These are phyloP conservation scores for Helicoverpa assulta DNA, from an alignment of 2,888 invertebrate genomes.

Conservation along the genomic window DNA sequence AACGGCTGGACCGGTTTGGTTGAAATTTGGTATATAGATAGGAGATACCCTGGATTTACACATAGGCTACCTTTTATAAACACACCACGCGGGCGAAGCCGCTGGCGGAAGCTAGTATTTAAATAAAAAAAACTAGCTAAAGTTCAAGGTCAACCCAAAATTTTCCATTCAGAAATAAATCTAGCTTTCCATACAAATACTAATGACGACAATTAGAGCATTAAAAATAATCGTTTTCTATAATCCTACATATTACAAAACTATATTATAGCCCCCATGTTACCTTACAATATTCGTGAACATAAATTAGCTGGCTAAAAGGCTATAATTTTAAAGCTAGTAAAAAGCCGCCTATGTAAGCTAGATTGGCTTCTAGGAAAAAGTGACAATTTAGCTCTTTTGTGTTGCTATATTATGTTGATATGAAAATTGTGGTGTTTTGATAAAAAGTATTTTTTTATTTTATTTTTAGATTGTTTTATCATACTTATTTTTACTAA, in stretches of 20 bases:
- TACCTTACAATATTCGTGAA: slow-evolving; percentile 32
- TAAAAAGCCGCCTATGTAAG: slow-evolving; percentile 20
- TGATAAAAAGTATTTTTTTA: too few species aligned
- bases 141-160: too few species aligned
- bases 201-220: slow-evolving; percentile 18
- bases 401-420: background rate
- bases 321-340: slow-evolving; percentile 39
- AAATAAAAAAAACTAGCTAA: too few species aligned
- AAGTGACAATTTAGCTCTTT: slow-evolving; percentile 1
- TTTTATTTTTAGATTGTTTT: background rate
- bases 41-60: too few species aligned
- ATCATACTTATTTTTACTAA: background rate
- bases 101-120: too few species aligned
- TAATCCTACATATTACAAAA: slow-evolving; percentile 35
- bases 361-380: slow-evolving; percentile 27
- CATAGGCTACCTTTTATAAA: too few species aligned
- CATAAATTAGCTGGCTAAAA: slow-evolving; percentile 45
- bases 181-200: too few species aligned
- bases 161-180: too few species aligned
- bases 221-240: slow-evolving; percentile 15
- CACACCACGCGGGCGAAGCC: too few species aligned
- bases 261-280: slow-evolving; percentile 38
- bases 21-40: too few species aligned
- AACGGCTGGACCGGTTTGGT: too few species aligned
- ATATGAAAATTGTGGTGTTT: slow-evolving; percentile 1